Base-by-base conservation (phyloP, 53 echinoderm and acorn worm genomes). In the Hippasteria phrygiana region DNA sequence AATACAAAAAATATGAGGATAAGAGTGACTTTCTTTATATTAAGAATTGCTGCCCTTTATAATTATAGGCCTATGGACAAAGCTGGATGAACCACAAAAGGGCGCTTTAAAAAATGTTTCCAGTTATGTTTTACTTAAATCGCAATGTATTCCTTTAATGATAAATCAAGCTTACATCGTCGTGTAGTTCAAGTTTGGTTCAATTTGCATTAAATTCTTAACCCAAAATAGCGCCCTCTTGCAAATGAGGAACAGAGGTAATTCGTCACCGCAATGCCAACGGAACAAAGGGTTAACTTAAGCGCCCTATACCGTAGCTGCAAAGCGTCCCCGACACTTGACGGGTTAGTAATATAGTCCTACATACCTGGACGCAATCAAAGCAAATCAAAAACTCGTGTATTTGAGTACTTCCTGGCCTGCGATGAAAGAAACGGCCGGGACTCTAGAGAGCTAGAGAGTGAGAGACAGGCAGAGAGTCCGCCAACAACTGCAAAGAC, bases 381-480 rank as follows among this genome's bases (percentile, higher is more conserved):
- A 36, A 2, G 14, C 67, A 33, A 66, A 66, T 66, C 12, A 12
- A 72, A 72, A 72, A 41, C 72, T 41, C 22, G 4, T 39, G 40
- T 72, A 16, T 37, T 72, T 10, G 42, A 72, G 37, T 40, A 72
- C 72, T 72, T 72, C 72, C 72, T 72, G 72, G 20, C 42, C 4
- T 22, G 41, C 43, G 72, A 18, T 72, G 72, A 72, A 72, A 41
- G 42, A 41, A 34, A 26, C 0, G 59, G 59, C 26, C 26, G 59
- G 7, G 59, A 24, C 59, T 59, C 59, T 10, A 33, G 67, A 36
- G 67, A 36, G 36, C n/a, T 11, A 33, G 2, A 66, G 32, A 34
- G 1, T 2, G 34, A 35, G 36, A 26, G 32, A 66, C 33, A 66
- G 27, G 2, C 33, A 66, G 32, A 17, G 67, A 66, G 67, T 33